These are phyloP conservation scores for Heliothis subflexa DNA, from an alignment of 1,140 invertebrate species.

Conservation along the genomic window DNA sequence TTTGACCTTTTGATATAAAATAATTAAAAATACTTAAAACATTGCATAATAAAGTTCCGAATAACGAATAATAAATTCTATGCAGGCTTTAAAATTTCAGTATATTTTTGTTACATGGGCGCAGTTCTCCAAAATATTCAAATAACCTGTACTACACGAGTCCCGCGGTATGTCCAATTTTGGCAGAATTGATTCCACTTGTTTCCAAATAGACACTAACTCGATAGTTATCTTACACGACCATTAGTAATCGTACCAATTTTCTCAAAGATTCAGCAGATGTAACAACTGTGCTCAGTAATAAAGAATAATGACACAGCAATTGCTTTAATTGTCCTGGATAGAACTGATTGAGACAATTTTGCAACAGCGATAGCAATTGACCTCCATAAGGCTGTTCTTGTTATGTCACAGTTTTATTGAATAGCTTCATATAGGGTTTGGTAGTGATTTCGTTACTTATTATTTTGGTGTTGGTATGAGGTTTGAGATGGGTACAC, in stretches of 20 bases:
- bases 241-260: neutral
- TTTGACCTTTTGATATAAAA: too few species aligned
- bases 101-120: too few species aligned
- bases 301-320: constrained; percentile 29
- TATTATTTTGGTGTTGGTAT: neutral
- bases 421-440: constrained; percentile 5
- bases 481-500: too few species aligned
- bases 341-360: constrained; percentile 42
- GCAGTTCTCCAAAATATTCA: too few species aligned
- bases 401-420: constrained; percentile 6
- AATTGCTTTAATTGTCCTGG: constrained; percentile 39
- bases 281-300: neutral
- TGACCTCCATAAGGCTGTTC: constrained; percentile 16
- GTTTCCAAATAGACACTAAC: too few species aligned
- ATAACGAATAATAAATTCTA: too few species aligned
- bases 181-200: too few species aligned
- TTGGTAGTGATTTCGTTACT: neutral
- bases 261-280: constrained; percentile 5
- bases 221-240: neutral
- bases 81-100: too few species aligned
- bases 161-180: too few species aligned
- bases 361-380: constrained; percentile 32
- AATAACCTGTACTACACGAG: too few species aligned
- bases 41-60: too few species aligned
- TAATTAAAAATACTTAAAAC: too few species aligned